Evolutionary conservation across 2,113 vertebrate species (phyloP), one percentile per base, ranked within the genome.

Genomic region (Echinops telfairi): DNA sequence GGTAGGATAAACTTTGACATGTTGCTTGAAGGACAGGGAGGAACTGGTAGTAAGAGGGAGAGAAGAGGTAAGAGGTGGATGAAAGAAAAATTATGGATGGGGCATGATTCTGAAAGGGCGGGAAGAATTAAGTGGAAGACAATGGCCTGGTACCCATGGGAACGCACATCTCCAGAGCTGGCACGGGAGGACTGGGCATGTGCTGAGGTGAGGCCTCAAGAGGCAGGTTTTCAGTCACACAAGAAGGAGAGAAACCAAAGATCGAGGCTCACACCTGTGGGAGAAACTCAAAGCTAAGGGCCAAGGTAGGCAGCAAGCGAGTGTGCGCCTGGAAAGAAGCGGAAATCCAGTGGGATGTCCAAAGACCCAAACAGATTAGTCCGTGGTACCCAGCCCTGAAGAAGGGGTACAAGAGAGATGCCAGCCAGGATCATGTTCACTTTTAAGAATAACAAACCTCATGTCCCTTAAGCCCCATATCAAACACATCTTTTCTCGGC

Each of bases 401-500:
- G 66, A 68, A 3, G 12, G 75, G 75, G 27, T 90, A 38, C 8
- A 84, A 40, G 87, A 82, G 64, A 83, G 76, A n/a, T 36, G 53
- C 9, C 22, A 66, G 38, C 12, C 31, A 62, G 78, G 29, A 40
- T 60, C 31, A 60, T 2, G 58, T 86, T 89, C 58, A 53, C 81
- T 83, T 66, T 77, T 62, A 29, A 87, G 76, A 38, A 70, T 10
- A 83, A 71, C 86, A 68, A 84, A 62, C 14, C 83, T 43, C 1
- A 58, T 47, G 20, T 40, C 75, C 27, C 6, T 36, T 66, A 77
- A 85, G 82, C 78, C 33, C n/a, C 81, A 47, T 68, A 84, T 57
- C 86, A 25, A 73, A 70, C 1, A 23, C 75, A 82, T 33, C 87
- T 66, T 75, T 94, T 82, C 94, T 78, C 83, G 87, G 47, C 79